These are phyloP conservation scores for Tetheella fluctuosa DNA, from an alignment of 2,888 invertebrate species.

Conservation along the genomic window DNA sequence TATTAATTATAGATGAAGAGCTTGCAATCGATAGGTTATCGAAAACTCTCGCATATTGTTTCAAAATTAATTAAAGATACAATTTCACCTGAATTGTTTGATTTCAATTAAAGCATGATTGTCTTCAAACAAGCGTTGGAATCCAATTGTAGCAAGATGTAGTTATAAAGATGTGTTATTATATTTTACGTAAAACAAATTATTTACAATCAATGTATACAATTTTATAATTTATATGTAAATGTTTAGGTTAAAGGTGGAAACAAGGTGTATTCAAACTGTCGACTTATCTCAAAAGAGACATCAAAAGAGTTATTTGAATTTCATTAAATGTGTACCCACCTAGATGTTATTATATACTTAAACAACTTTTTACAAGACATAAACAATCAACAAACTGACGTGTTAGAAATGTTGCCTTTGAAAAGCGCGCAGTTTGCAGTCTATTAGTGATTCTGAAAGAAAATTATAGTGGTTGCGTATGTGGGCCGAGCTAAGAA, in stretches of 20 bases:
- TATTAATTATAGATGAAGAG: background rate
- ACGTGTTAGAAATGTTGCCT: background rate
- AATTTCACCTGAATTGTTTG: constrained; percentile 38
- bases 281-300: background rate
- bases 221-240: background rate
- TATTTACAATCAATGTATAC: too few relatives aligned
- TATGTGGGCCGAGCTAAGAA: background rate
- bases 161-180: background rate
- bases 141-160: background rate
- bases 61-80: constrained; percentile 26
- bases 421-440: background rate
- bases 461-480: background rate
- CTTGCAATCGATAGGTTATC: constrained; percentile 38
- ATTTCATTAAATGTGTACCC: background rate
- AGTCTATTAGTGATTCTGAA: background rate
- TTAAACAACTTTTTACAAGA: too few relatives aligned
- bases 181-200: too few relatives aligned
- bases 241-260: background rate
- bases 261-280: background rate
- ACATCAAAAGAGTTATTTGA: background rate
- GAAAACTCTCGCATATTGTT: constrained; percentile 39
- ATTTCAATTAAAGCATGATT: constrained; percentile 34
- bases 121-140: constrained; percentile 23
- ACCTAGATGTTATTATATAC: background rate
- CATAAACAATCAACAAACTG: too few relatives aligned